Evolutionary conservation across 2,113 vertebrate species (phyloP).

Genomic region (Pygoscelis antarcticus): DNA sequence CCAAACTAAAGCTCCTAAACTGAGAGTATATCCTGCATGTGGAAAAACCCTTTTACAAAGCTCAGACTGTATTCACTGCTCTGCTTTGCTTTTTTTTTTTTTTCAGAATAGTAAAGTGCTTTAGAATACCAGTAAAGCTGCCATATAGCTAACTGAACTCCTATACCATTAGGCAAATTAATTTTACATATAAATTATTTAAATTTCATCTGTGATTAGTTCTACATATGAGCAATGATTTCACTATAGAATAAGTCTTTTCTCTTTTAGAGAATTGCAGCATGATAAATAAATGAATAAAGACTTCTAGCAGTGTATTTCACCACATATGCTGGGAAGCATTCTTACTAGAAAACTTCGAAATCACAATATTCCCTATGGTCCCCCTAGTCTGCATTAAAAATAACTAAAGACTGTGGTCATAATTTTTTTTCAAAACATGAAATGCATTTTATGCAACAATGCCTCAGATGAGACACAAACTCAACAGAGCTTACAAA

Average conservation of each 20-base stretch:
- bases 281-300: conserved; percentile 79
- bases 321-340: conserved; percentile 27
- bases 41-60: background rate
- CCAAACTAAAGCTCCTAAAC: background rate
- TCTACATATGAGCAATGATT: conserved; percentile 56
- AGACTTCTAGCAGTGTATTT: conserved; percentile 55
- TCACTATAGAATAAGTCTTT: conserved; percentile 59
- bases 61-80: background rate
- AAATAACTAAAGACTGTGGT: conserved; percentile 69
- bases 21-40: background rate
- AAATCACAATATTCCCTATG: conserved; percentile 70
- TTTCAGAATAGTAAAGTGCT: background rate
- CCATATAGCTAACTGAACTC: background rate
- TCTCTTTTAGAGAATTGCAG: conserved; percentile 69
- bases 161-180: conserved; percentile 46
- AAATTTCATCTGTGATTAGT: conserved; percentile 63
- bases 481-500: conserved; percentile 65
- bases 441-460: conserved; percentile 74
- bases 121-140: conserved; percentile 46
- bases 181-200: conserved; percentile 76
- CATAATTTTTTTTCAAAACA: conserved; percentile 47
- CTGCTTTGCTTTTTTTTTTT: background rate
- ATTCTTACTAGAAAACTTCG: conserved; percentile 66
- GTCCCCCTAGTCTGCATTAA: conserved; percentile 59
- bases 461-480: conserved; percentile 66